Evolutionary conservation across 2,113 vertebrate species (phyloP).

Genomic region (Macheiramphus alcinus): DNA sequence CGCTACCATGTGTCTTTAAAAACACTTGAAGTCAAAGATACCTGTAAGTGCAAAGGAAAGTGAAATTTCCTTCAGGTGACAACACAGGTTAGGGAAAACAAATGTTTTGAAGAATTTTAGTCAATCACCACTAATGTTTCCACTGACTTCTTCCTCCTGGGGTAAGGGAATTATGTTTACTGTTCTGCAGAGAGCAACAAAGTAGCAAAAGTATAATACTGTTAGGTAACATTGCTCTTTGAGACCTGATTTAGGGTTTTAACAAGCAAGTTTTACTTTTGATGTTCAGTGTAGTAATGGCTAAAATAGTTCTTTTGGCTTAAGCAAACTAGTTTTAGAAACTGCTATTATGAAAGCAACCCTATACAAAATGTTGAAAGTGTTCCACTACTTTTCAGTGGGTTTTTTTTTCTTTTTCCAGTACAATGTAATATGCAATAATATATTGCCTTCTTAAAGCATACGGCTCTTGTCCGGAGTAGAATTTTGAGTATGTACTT

Average conservation of each 20-base stretch:
- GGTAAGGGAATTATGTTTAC: not conserved
- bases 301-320: not conserved
- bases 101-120: not conserved
- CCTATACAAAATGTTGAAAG: not conserved
- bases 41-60: not conserved
- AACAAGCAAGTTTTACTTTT: not conserved
- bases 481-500: not conserved
- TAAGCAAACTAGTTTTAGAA: not conserved
- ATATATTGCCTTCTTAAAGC: not conserved
- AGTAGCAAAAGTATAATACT: not conserved
- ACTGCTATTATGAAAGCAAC: not conserved
- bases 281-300: not conserved
- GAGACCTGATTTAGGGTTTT: not conserved
- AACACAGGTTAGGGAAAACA: not conserved
- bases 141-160: not conserved
- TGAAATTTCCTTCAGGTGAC: not conserved
- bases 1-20: not conserved
- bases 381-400: not conserved
- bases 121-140: not conserved
- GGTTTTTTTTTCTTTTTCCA: not conserved
- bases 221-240: not conserved
- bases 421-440: not conserved
- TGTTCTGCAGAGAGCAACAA: not conserved
- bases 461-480: not conserved
- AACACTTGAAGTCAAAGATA: not conserved